Evolutionary conservation across 2,113 vertebrate species (phyloP).

Genomic region (Pteropus alecto): DNA sequence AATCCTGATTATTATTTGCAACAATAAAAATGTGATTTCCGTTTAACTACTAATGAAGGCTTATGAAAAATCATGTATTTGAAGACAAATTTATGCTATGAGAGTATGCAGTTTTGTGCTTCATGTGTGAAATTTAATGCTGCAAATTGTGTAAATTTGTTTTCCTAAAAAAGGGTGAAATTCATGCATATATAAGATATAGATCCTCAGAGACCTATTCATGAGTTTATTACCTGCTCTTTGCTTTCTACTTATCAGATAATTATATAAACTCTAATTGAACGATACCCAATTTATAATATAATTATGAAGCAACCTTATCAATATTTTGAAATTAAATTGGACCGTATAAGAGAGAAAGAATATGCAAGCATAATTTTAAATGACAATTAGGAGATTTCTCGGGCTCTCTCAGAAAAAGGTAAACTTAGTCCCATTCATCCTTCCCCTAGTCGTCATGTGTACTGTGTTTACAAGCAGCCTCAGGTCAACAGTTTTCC

Average conservation of each 20-base stretch:
- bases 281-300: background rate
- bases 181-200: background rate
- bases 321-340: constrained; percentile 33
- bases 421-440: background rate
- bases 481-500: background rate
- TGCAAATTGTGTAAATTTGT: background rate
- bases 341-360: background rate
- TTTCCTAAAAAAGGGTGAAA: background rate
- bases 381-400: background rate
- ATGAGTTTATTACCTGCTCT: background rate
- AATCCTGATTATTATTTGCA: background rate
- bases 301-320: background rate
- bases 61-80: background rate
- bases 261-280: background rate
- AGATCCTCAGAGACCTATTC: background rate
- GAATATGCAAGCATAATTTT: background rate
- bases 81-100: background rate
- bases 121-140: background rate
- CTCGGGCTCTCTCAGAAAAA: background rate
- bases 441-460: background rate
- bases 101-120: background rate
- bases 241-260: constrained; percentile 20
- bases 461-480: background rate
- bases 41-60: background rate
- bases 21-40: background rate